A percentile compares a stretch with the other conserved stretches of the same genome.
phyloP scores from a whole-genome alignment of 2,113 vertebrate species.

The Poeciliopsis occidentalis region DNA sequence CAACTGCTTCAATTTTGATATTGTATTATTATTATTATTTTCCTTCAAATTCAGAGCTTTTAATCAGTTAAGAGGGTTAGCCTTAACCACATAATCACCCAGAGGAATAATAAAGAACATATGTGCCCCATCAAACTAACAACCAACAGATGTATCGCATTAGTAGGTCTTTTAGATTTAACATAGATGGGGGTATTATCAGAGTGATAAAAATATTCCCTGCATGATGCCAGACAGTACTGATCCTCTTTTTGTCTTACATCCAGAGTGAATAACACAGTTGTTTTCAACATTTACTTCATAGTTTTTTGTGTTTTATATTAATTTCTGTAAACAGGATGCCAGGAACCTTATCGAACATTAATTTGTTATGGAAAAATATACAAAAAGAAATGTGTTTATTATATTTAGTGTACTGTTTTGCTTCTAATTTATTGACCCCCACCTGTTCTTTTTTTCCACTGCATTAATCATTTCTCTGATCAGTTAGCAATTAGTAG shows the following conservation, averaged over 20 bases:
- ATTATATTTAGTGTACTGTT: background rate
- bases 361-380: background rate
- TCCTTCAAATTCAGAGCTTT: background rate
- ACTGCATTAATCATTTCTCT: background rate
- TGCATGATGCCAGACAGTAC: slow-evolving; percentile 44
- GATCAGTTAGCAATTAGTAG: background rate
- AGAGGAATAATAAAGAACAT: slow-evolving; percentile 68
- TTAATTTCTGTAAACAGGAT: slow-evolving; percentile 30
- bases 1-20: background rate
- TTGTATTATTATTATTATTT: background rate
- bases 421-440: background rate
- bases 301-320: background rate
- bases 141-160: slow-evolving; percentile 73
- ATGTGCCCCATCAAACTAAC: slow-evolving; percentile 66
- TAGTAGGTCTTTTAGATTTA: slow-evolving; percentile 70
- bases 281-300: slow-evolving; percentile 8
- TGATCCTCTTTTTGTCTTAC: slow-evolving; percentile 57
- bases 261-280: slow-evolving; percentile 43
- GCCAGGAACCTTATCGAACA: background rate
- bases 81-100: slow-evolving; percentile 66
- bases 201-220: slow-evolving; percentile 41
- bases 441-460: background rate
- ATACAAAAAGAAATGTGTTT: background rate
- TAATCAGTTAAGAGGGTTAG: slow-evolving; percentile 76
- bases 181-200: slow-evolving; percentile 59